phyloP scores from a whole-genome alignment of 2,888 invertebrate species.

The Gasteruption jaculator region DNA sequence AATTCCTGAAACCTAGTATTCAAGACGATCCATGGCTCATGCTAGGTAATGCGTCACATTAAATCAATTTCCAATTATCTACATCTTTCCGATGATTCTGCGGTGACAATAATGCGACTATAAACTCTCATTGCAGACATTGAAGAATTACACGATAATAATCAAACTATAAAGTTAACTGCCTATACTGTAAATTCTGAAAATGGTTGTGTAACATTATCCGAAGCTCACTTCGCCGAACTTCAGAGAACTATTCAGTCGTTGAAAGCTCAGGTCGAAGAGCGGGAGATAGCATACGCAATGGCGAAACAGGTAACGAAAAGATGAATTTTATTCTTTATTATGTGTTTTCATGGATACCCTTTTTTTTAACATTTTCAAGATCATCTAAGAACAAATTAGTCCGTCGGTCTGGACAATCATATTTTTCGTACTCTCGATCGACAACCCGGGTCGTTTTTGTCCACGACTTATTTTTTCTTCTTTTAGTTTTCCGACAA shows the following conservation, averaged over 20 bases:
- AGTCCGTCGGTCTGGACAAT: too few relatives aligned
- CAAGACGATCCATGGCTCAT: conserved; percentile 78
- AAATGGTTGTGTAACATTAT: conserved; percentile 60
- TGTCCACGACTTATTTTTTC: too few relatives aligned
- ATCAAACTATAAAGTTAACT: conserved; percentile 49
- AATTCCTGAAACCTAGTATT: conserved; percentile 69
- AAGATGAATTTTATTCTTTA: background rate
- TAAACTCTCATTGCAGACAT: conserved; percentile 42
- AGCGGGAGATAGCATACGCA: conserved; percentile 47
- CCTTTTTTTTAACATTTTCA: conserved; percentile 5
- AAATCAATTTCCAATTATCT: conserved; percentile 11
- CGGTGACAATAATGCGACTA: conserved; percentile 30
- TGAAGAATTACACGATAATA: conserved; percentile 35
- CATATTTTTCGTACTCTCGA: too few relatives aligned
- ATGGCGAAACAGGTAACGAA: conserved; percentile 46
- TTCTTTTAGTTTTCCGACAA: too few relatives aligned
- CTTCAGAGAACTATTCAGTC: conserved; percentile 59
- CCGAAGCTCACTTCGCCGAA: conserved; percentile 60
- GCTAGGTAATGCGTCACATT: conserved; percentile 60
- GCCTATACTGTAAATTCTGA: conserved; percentile 60
- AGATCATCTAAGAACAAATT: too few relatives aligned
- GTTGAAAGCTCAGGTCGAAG: conserved; percentile 58
- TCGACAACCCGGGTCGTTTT: too few relatives aligned
- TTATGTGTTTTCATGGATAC: background rate
- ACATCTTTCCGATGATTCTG: background rate